Percentiles rank a stretch among this genome's conserved stretches.
phyloP scores from a whole-genome alignment of 2,113 vertebrate species.

The Cariama cristata region DNA sequence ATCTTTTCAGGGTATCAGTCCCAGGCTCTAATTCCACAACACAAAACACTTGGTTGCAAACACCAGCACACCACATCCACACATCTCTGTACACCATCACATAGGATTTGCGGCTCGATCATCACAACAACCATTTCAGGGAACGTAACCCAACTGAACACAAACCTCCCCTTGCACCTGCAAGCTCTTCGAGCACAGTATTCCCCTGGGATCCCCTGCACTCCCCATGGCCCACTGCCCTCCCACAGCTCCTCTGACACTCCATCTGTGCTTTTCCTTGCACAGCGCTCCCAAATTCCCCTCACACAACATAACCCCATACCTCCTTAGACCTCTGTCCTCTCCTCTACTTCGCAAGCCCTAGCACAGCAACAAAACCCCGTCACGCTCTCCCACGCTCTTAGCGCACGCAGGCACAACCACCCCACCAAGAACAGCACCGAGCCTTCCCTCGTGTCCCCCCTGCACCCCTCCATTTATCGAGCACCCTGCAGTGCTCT shows the following conservation, averaged over 20 bases:
- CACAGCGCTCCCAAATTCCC: background rate
- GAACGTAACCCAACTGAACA: rapidly evolving
- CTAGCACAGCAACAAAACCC: background rate
- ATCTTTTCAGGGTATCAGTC: background rate
- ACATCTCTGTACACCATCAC: no score
- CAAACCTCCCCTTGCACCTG: background rate
- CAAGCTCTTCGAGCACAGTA: background rate
- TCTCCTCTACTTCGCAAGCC: background rate
- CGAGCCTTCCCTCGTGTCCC: rapidly evolving
- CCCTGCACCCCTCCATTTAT: background rate
- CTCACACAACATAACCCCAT: rapidly evolving
- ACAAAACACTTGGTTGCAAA: background rate
- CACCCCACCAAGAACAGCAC: background rate
- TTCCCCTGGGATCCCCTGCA: background rate
- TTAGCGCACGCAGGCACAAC: background rate
- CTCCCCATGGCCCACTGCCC: no score
- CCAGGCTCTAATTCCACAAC: background rate
- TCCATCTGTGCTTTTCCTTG: rapidly evolving
- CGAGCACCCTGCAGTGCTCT: background rate
- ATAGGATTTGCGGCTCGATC: rapidly evolving
- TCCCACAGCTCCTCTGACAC: background rate
- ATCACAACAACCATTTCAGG: background rate
- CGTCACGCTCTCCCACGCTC: background rate
- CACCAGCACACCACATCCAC: background rate
- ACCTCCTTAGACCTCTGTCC: background rate